A percentile compares a stretch with the other conserved stretches of the same genome.
phyloP scores from a whole-genome alignment of 2,113 vertebrate genomes.

The Strigops habroptila region DNA sequence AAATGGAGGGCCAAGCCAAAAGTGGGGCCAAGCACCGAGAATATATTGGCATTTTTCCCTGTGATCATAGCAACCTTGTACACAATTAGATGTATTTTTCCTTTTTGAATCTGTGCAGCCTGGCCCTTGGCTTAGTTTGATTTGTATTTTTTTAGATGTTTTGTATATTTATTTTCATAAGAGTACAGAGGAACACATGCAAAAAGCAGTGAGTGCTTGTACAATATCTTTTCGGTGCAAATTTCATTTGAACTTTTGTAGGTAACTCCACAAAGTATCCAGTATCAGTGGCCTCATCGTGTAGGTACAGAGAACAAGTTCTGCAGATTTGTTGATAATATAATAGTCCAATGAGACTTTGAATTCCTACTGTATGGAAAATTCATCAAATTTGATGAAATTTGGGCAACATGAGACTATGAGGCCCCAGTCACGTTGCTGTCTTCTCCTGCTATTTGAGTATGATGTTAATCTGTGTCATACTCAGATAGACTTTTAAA shows the following conservation, averaged over 20 bases:
- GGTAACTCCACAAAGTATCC: background rate
- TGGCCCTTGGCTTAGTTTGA: constrained; percentile 21
- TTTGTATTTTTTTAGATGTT: constrained; percentile 12
- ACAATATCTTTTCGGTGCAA: background rate
- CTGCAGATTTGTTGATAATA: background rate
- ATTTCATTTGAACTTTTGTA: background rate
- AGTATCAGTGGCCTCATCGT: background rate
- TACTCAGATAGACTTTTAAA: background rate
- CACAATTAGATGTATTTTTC: constrained; percentile 16
- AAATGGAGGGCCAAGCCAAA: constrained; percentile 37
- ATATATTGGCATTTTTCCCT: background rate
- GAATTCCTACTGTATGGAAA: background rate
- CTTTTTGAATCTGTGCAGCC: background rate
- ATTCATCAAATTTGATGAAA: background rate
- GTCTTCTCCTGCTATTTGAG: background rate
- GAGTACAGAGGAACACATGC: background rate
- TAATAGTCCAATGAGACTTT: background rate
- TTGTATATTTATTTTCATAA: constrained; percentile 27
- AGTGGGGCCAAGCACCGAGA: background rate
- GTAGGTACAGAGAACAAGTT: background rate
- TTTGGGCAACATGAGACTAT: background rate
- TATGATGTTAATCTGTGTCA: background rate
- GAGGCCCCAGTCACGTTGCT: background rate
- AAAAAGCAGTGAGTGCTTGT: background rate
- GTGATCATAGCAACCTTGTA: background rate